phyloP scores from a whole-genome alignment of 2,888 invertebrate species.

The Nomada ferruginata region DNA sequence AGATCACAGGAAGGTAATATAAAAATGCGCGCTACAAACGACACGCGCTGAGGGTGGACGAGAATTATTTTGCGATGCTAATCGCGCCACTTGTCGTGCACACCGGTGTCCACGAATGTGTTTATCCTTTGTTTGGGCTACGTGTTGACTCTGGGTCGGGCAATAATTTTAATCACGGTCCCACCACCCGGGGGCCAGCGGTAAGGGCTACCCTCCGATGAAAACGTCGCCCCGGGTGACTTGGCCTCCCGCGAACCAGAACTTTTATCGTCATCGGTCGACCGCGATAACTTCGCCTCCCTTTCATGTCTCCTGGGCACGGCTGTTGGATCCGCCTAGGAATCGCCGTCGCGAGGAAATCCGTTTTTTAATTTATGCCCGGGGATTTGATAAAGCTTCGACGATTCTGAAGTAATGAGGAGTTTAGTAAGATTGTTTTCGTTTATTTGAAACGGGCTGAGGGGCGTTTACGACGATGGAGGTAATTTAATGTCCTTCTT shows the following conservation, averaged over 20 bases:
- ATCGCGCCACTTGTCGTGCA: conserved; percentile 66
- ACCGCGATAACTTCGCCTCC: conserved; percentile 28
- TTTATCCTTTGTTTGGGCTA: conserved; percentile 60
- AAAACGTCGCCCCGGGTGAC: conserved; percentile 28
- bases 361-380: conserved; percentile 9
- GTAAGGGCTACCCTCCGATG: conserved; percentile 23
- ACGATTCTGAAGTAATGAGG: not conserved
- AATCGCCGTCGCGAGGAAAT: conserved; percentile 6
- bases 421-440: not conserved
- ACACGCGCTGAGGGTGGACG: conserved; percentile 26
- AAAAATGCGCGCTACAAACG: conserved; percentile 52
- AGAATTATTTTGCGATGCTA: conserved; percentile 69
- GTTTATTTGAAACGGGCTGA: not conserved
- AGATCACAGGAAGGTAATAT: conserved; percentile 73
- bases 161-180: conserved; percentile 64
- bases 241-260: conserved; percentile 26
- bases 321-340: conserved; percentile 2
- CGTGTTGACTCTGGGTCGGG: conserved; percentile 57
- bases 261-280: conserved; percentile 42
- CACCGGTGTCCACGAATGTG: conserved; percentile 60
- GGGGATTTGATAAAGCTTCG: conserved; percentile 3
- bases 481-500: not conserved
- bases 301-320: conserved; percentile 43
- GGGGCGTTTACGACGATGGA: not conserved
- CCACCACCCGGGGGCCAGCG: conserved; percentile 12